Conservation (phyloP, 2,888 invertebrate genomes). For the Caenorhabditis zanzibari region DNA sequence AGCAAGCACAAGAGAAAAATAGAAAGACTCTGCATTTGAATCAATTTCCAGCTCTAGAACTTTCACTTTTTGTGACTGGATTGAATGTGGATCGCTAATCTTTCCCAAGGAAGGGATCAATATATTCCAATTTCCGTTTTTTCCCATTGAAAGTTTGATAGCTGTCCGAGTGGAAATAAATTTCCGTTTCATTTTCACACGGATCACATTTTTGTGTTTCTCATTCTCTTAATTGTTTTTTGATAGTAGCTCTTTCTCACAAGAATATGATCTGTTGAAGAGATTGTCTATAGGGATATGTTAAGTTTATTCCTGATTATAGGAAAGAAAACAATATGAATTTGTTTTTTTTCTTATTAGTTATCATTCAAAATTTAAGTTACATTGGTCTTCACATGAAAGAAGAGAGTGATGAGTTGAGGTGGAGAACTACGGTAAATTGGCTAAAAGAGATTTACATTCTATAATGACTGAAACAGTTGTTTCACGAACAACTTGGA, state of each 20-base stretch:
- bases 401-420: neutral
- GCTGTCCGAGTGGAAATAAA: neutral
- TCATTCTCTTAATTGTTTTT: neutral
- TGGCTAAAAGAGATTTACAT: constrained; percentile 2
- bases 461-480: neutral
- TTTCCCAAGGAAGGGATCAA: neutral
- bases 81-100: neutral
- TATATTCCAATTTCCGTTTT: constrained; percentile 42
- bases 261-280: neutral
- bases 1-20: no score
- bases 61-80: neutral
- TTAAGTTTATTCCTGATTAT: constrained; percentile 53
- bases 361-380: neutral
- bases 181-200: constrained; percentile 2
- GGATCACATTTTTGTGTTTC: constrained; percentile 9
- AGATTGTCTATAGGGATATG: constrained; percentile 27
- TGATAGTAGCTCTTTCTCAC: neutral
- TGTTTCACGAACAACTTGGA: neutral
- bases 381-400: constrained; percentile 38
- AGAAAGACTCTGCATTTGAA: no score
- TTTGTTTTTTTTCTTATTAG: constrained; percentile 14
- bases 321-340: constrained; percentile 12
- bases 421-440: constrained; percentile 10
- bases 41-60: neutral
- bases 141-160: neutral